Base-by-base conservation (phyloP, 2,888 invertebrate genomes). In the Hypomecis atomaria region DNA sequence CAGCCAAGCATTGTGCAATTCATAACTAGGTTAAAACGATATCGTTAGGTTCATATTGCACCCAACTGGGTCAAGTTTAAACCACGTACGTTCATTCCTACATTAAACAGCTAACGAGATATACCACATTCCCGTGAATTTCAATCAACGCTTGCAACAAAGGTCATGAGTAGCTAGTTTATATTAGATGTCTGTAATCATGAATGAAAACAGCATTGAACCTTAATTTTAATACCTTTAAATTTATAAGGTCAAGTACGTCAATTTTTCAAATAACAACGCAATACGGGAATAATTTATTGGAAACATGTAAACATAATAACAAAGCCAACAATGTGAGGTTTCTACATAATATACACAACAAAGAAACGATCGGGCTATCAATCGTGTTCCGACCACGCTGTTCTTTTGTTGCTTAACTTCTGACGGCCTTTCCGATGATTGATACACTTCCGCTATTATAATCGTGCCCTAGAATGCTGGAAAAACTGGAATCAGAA, bases 61-160 rank as follows among this genome's bases (percentile, higher is more conserved):
- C 40, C 75, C 68, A 88, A 80, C 71, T 84, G 72, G 90, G 90
- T 85, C 91, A 90, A 90, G 89, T 87, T 84, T 84, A 84, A 52
- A 45, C 36, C 6, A 48, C 45, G 36, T 53, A 13, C 38, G 7
- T 10, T 47, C 47, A 23, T 44, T 13, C 47, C 10, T 13, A 47
- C 23, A 56, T 45, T 45, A 49, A 44, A 49, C 23, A 45, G 60
- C 53, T 50, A 48, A 53, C 33, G 48, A 52, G 11, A 65, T 65
- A 59, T 50, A 65, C 64, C 36, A 61, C 55, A 65, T 67, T 62
- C 65, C 62, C 58, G 59, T 64, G 40, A 62, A 66, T 62, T 69
- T 69, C 64, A 66, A 53, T 57, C 64, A 44, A 67, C 50, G 65
- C 49, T 62, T 69, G 62, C 57, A n/a, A 57, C 58, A 55, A 73